Evolutionary conservation across 1,140 invertebrate genomes (phyloP).

Genomic region (Stegodyphus dumicola): DNA sequence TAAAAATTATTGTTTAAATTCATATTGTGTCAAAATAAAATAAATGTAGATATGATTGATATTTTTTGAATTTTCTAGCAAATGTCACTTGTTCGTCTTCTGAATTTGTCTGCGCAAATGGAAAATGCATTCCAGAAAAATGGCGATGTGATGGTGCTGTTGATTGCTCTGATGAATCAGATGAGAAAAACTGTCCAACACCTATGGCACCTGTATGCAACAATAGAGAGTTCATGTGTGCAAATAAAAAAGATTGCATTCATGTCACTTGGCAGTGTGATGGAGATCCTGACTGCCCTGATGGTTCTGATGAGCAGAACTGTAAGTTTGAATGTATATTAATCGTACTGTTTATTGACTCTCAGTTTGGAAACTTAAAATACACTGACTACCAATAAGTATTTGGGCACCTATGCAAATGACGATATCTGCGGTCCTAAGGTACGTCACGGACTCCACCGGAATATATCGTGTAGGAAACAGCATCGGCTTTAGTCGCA

Average conservation of each 20-base stretch:
- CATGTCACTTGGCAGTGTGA: slow-evolving; percentile 67
- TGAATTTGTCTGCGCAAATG: slow-evolving; percentile 67
- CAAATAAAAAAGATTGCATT: slow-evolving; percentile 66
- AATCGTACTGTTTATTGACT: background rate
- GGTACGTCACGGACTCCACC: too few species aligned
- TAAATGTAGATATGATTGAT: background rate
- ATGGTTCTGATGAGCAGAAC: slow-evolving; percentile 65
- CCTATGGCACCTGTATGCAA: slow-evolving; percentile 64
- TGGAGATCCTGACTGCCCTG: slow-evolving; percentile 66
- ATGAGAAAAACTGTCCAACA: slow-evolving; percentile 71
- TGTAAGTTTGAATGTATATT: slow-evolving; percentile 65
- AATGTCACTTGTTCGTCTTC: slow-evolving; percentile 84
- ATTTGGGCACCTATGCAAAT: too few species aligned
- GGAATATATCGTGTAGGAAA: too few species aligned
- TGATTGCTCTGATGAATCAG: slow-evolving; percentile 64
- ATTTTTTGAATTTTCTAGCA: slow-evolving; percentile 76
- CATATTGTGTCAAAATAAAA: background rate
- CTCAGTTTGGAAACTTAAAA: too few species aligned
- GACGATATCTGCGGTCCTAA: too few species aligned
- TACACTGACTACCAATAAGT: too few species aligned
- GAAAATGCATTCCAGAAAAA: slow-evolving; percentile 73
- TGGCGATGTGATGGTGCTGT: slow-evolving; percentile 62
- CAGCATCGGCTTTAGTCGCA: too few species aligned
- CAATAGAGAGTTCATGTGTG: slow-evolving; percentile 65
- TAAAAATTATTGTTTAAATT: too few species aligned